Base-by-base conservation (phyloP, 2,888 invertebrate genomes). In the Heteropelma amictum region DNA sequence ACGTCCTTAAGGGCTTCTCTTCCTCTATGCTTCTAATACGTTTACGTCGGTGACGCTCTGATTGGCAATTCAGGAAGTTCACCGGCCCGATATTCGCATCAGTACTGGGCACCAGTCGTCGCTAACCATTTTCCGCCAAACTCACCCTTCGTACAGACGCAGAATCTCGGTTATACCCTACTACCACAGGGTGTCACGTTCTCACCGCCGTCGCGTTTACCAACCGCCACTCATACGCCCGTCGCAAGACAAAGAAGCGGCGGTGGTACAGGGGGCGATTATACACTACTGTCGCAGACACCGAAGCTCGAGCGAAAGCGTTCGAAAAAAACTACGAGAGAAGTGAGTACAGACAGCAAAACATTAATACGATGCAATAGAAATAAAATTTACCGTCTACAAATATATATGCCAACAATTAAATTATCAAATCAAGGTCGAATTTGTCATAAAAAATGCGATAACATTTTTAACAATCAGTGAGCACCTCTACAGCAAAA, bases 71-170 rank as follows among this genome's bases (percentile, higher is more conserved):
- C 87, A 91, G 91, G 88, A 81, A 90, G 90, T 80, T 89, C 90
- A 17, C 89, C 90, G 53, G 86, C 88, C 40, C 92, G 92, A 54
- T 91, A 92, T 82, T 90, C 91, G 68, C 88, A 90, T 74, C 91
- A 91, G 81, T 90, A 91, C 79, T 94, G 94, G 94, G 91, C 93
- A 70, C 94, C 94, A 4, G 88, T 94, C 74, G 93, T 93, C 53
- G 94, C 94, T 26, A 93, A 93, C 71, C 95, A 94, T 88, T 94
- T 94, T 86, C 92, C 94, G 14, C 91, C 91, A 19, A 91, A 92
- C 77, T 94, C 94, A 51, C 94, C 94, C 63, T 94, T 94, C 89
- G 81, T 84, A 78, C 84, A 82, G 77, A 77, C 80, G 40, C 82
- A 82, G 73, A 83, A 83, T 77, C 80, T 85, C 74, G 86, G 86